Evolutionary conservation across 2,113 vertebrate genomes (phyloP).

Genomic region (Pseudorectes ferrugineus): DNA sequence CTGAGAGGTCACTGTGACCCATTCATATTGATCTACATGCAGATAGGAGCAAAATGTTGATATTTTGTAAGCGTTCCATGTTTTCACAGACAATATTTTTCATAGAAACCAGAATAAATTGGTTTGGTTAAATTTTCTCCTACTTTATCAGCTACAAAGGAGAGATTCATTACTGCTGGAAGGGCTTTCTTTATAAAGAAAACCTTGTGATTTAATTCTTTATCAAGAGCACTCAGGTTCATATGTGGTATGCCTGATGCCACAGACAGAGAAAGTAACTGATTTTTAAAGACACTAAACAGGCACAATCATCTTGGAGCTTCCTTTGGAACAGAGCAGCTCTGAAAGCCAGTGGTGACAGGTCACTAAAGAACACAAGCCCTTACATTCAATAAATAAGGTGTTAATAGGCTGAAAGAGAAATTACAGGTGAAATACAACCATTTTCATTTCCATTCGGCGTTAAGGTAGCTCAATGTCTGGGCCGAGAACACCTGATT

Average conservation of each 20-base stretch:
- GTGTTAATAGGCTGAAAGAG: background rate
- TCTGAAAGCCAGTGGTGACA: background rate
- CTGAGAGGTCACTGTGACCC: conserved; percentile 42
- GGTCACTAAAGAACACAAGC: background rate
- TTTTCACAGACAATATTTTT: conserved; percentile 28
- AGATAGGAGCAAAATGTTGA: conserved; percentile 5
- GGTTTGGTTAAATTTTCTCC: background rate
- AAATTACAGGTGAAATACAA: background rate
- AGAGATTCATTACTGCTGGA: background rate
- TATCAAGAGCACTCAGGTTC: background rate
- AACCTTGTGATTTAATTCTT: background rate
- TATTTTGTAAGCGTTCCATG: conserved; percentile 15
- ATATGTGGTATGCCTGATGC: background rate
- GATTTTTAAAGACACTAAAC: background rate
- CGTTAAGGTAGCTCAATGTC: background rate
- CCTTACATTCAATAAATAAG: background rate
- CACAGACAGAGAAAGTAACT: background rate
- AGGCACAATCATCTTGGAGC: background rate
- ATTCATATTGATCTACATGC: background rate
- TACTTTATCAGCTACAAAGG: background rate
- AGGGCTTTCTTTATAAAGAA: background rate
- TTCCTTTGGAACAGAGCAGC: background rate
- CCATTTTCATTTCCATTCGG: background rate
- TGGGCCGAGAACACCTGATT: background rate
- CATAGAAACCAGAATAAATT: background rate